Percentiles rank a stretch among this genome's conserved stretches.
phyloP scores from a whole-genome alignment of 1,140 invertebrate species.

The Pogonus chalceus region DNA sequence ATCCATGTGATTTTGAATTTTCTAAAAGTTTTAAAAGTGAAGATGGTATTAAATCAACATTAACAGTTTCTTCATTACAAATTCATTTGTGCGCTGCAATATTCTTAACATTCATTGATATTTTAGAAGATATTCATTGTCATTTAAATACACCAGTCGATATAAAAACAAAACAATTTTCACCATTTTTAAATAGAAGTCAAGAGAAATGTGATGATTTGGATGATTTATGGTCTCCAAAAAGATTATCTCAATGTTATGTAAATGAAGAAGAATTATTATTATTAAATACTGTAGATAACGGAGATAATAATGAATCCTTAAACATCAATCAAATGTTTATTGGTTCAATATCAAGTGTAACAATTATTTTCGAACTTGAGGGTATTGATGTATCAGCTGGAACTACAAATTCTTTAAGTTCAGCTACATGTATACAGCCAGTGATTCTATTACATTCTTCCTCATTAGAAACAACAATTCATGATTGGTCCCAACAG shows the following conservation, averaged over 20 bases:
- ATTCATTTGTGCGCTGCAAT: conserved; percentile 64
- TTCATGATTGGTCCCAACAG: conserved; percentile 58
- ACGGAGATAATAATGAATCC: too few relatives aligned
- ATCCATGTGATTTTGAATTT: conserved; percentile 64
- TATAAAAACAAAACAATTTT: conserved; percentile 30
- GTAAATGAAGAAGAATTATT: neutral
- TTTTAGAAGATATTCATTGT: conserved; percentile 44
- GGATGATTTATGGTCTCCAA: conserved; percentile 66
- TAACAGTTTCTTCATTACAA: conserved; percentile 54
- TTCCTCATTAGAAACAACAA: conserved; percentile 42
- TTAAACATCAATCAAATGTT: neutral
- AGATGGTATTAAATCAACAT: conserved; percentile 48
- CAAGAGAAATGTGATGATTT: conserved; percentile 30
- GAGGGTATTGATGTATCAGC: conserved; percentile 32
- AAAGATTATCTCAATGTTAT: conserved; percentile 38
- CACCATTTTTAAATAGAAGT: conserved; percentile 6
- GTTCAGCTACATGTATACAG: too few relatives aligned
- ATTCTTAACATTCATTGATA: conserved; percentile 51
- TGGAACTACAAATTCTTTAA: conserved; percentile 31
- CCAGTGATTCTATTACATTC: conserved; percentile 43
- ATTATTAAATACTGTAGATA: neutral
- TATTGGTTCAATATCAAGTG: conserved; percentile 34
- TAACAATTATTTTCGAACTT: conserved; percentile 48
- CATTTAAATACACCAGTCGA: conserved; percentile 42
- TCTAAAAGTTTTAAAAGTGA: conserved; percentile 51